phyloP scores from a whole-genome alignment of 2,113 vertebrate genomes.

The Anhinga rufa region DNA sequence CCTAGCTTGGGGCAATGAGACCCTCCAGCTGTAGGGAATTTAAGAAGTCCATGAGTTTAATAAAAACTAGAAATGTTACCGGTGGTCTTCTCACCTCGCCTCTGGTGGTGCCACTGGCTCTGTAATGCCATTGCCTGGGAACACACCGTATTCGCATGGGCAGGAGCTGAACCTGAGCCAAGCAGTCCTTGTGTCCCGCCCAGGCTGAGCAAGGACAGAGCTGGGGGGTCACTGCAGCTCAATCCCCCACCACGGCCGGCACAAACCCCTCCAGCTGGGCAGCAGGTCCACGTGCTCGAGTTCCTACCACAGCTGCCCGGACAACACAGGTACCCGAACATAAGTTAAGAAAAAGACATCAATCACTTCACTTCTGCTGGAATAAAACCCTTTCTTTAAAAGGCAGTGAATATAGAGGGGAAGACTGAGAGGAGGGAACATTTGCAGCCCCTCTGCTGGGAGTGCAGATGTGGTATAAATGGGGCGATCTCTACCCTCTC shows the following conservation, averaged over 20 bases:
- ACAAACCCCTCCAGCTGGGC: not conserved
- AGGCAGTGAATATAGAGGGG: not conserved
- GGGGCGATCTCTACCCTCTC: not conserved
- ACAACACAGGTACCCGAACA: not conserved
- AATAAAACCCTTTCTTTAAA: not conserved
- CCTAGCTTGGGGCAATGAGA: not conserved
- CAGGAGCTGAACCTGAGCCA: not conserved
- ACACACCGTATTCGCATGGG: not conserved
- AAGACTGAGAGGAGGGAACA: not conserved
- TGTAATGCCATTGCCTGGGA: not conserved
- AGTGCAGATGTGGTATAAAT: slow-evolving; percentile 51
- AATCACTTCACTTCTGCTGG: not conserved
- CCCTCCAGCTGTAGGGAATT: not conserved
- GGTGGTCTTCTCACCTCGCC: not conserved
- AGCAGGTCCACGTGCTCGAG: fast-evolving
- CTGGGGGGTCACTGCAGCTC: not conserved
- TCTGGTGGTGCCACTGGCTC: not conserved
- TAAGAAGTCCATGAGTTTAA: not conserved
- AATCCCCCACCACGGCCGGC: not conserved
- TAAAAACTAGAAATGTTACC: not conserved
- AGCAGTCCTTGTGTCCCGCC: fast-evolving
- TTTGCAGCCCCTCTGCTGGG: not conserved
- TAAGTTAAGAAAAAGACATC: not conserved
- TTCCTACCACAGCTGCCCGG: not conserved
- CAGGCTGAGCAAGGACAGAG: not conserved